Evolutionary conservation across 2,113 vertebrate genomes (phyloP).

Genomic region (Nyctereutes procyonoides): DNA sequence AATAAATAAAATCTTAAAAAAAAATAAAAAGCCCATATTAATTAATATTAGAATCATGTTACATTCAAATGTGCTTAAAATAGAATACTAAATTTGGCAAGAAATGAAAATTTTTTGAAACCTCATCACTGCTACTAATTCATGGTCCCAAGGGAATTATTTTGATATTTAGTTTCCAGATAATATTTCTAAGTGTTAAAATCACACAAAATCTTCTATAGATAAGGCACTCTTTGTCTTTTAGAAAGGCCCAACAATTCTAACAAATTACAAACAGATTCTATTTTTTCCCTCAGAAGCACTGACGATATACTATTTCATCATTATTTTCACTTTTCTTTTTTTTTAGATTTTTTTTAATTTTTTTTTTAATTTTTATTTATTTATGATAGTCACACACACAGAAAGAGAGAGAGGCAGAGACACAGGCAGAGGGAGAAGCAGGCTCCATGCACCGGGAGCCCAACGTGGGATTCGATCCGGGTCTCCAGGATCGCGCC

Average conservation of each 20-base stretch:
- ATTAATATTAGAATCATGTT: background rate
- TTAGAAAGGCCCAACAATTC: background rate
- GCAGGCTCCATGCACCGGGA: too few species aligned
- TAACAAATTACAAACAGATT: slow-evolving; percentile 11
- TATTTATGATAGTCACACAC: too few species aligned
- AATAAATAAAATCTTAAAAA: too few species aligned
- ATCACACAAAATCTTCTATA: background rate
- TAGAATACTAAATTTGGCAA: background rate
- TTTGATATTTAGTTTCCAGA: background rate
- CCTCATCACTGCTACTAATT: background rate
- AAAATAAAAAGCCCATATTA: background rate
- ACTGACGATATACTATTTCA: background rate
- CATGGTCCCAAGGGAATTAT: background rate
- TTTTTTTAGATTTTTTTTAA: too few species aligned
- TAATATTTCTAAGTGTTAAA: slow-evolving; percentile 41
- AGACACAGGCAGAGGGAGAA: too few species aligned
- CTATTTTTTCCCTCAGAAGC: background rate
- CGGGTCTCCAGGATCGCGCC: too few species aligned
- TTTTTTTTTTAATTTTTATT: too few species aligned
- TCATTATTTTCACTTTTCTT: slow-evolving; percentile 6
- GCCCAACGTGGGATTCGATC: too few species aligned
- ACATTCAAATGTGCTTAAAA: background rate
- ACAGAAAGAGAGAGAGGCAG: too few species aligned
- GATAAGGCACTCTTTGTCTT: background rate
- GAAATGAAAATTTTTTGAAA: background rate